Evolutionary conservation across 2,888 invertebrate species (phyloP).

Genomic region (Bruchidius siliquastri): DNA sequence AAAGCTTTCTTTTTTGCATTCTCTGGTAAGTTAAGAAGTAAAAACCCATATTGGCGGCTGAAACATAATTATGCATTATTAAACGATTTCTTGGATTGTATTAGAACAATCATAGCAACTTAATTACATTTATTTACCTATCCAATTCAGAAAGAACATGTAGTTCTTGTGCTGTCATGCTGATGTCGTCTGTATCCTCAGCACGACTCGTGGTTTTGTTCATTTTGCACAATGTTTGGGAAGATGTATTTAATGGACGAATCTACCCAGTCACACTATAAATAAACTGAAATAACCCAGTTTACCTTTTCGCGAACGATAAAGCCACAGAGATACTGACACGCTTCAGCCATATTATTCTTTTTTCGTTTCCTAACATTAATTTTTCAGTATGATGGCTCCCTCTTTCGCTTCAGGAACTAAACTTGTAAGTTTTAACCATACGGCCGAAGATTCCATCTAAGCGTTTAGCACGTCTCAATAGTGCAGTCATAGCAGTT

Average conservation of each 20-base stretch:
- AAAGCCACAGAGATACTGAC: background rate
- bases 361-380: background rate
- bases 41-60: constrained; percentile 89
- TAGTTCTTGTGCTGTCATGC: constrained; percentile 71
- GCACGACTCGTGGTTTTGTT: background rate
- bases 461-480: no score
- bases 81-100: background rate
- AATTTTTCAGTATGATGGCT: no score
- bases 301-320: constrained; percentile 5
- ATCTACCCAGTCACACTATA: constrained; percentile 11
- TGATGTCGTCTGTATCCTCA: constrained; percentile 43
- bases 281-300: constrained; percentile 15
- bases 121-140: constrained; percentile 52
- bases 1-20: constrained; percentile 76
- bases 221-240: background rate
- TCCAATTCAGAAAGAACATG: constrained; percentile 83
- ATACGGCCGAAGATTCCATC: no score
- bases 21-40: constrained; percentile 75
- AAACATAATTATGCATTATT: constrained; percentile 35
- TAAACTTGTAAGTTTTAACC: no score
- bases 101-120: background rate
- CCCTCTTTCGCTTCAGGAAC: no score
- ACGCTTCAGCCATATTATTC: background rate
- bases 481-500: no score
- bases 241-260: constrained; percentile 9